phyloP scores from a whole-genome alignment of 2,113 vertebrate genomes.

The Campylorhamphus procurvoides region DNA sequence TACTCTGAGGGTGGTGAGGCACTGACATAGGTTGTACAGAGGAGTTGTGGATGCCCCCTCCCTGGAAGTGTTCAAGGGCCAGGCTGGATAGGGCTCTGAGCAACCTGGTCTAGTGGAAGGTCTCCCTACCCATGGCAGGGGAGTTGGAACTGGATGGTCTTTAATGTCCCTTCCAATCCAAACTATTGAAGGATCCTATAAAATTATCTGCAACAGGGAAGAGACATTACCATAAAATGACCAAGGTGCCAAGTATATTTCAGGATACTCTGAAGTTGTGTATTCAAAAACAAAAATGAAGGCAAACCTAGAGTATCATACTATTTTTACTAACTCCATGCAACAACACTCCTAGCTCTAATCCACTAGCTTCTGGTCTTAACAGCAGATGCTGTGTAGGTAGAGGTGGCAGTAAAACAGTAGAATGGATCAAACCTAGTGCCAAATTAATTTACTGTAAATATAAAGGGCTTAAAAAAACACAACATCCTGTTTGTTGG shows the following conservation, averaged over 20 bases:
- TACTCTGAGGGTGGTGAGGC: neutral
- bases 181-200: neutral
- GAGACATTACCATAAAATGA: neutral
- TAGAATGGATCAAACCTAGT: neutral
- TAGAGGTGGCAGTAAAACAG: neutral
- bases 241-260: neutral
- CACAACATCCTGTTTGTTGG: neutral
- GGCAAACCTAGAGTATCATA: neutral
- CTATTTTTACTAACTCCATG: neutral
- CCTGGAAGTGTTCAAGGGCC: neutral
- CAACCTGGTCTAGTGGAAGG: neutral
- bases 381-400: neutral
- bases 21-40: neutral
- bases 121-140: neutral
- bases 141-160: neutral
- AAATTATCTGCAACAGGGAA: neutral
- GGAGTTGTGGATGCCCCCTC: neutral
- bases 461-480: neutral
- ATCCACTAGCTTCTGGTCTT: neutral
- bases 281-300: neutral
- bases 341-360: neutral
- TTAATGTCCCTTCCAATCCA: neutral
- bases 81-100: neutral
- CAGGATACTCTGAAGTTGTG: neutral
- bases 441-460: neutral